Percentiles rank a stretch among this genome's conserved stretches.
These are phyloP conservation scores for Rhinichthys osculus DNA, from an alignment of 2,797 vertebrate species.

Conservation along the genomic window DNA sequence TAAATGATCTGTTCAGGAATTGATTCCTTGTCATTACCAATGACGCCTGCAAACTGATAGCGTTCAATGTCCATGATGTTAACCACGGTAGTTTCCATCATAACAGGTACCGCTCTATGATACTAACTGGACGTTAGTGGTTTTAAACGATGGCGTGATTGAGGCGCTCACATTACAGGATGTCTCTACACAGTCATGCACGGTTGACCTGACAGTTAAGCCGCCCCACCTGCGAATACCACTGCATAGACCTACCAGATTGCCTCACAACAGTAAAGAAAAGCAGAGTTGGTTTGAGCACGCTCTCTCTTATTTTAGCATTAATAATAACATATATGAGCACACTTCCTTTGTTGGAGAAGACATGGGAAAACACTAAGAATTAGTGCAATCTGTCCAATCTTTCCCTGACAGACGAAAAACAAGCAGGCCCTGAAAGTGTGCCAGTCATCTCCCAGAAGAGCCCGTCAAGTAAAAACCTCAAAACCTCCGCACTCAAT, in stretches of 20 bases:
- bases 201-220: conserved; percentile 53
- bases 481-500: conserved; percentile 41
- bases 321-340: not conserved
- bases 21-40: conserved; percentile 5
- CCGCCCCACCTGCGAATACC: conserved; percentile 7
- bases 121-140: not conserved
- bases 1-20: not conserved
- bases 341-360: not conserved
- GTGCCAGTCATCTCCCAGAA: conserved; percentile 50
- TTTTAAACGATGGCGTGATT: not conserved
- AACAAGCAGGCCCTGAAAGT: conserved; percentile 25
- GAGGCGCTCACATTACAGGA: conserved; percentile 54
- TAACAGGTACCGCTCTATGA: conserved; percentile 1
- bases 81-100: conserved; percentile 55
- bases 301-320: not conserved
- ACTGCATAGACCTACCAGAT: not conserved
- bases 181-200: conserved; percentile 53
- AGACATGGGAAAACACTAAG: conserved; percentile 16
- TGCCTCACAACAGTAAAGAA: conserved; percentile 5
- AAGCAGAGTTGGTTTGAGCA: not conserved
- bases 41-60: not conserved
- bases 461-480: conserved; percentile 26
- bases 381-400: conserved; percentile 35
- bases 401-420: conserved; percentile 20
- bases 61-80: not conserved